A percentile compares a stretch with the other conserved stretches of the same genome.
Evolutionary conservation across 64 coral and sea anemone species (phyloP).

Genomic region (Montipora efflorescens): DNA sequence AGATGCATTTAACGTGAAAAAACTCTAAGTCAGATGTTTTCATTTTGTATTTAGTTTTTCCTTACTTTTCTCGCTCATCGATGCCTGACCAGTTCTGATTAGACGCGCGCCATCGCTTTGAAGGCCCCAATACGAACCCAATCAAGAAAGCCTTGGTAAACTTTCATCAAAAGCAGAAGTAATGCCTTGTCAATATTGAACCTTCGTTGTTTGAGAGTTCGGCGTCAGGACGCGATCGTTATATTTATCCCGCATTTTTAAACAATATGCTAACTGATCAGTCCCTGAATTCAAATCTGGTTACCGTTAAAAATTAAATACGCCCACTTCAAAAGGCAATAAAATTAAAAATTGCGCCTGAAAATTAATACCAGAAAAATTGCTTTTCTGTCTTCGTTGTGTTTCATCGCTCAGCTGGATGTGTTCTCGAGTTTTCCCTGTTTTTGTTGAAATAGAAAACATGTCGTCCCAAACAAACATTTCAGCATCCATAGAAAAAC

Average conservation of each 20-base stretch:
- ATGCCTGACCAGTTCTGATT: not conserved
- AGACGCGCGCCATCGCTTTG: not conserved
- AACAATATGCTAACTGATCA: not conserved
- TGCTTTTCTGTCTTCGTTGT: not conserved
- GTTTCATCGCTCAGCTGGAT: not conserved
- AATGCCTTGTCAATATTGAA: conserved; percentile 3
- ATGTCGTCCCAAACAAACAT: conserved; percentile 36
- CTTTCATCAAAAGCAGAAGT: not conserved
- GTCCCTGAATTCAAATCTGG: not conserved
- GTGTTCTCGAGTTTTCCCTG: not conserved
- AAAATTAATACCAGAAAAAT: not conserved
- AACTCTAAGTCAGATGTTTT: not conserved
- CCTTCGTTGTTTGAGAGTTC: not conserved
- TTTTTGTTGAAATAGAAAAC: conserved; percentile 19
- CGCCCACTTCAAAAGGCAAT: not conserved
- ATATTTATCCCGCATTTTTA: not conserved
- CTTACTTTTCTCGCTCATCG: not conserved
- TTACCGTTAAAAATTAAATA: not conserved
- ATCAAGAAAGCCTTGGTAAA: not conserved
- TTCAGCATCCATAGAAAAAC: conserved; percentile 7
- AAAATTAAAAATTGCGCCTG: conserved; percentile 19
- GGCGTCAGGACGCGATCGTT: conserved; percentile 7
- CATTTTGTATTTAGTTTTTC: not conserved
- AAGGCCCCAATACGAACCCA: not conserved
- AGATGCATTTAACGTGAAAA: not conserved